A percentile compares a stretch with the other conserved stretches of the same genome.
Evolutionary conservation across 2,888 invertebrate genomes (phyloP).

Genomic region (Bombylius discolor): DNA sequence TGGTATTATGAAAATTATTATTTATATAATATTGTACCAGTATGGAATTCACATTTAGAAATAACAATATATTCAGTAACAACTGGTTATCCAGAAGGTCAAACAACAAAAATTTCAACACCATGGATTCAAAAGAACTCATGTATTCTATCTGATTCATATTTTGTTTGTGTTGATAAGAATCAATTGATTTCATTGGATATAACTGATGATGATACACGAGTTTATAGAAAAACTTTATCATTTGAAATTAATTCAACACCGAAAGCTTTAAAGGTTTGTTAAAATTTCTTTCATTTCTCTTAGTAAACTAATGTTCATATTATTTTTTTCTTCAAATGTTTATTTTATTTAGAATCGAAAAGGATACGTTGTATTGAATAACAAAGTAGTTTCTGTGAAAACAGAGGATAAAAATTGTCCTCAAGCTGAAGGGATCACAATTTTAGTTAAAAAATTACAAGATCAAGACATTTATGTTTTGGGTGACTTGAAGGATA

Average conservation of each 20-base stretch:
- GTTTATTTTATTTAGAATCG: slow-evolving; percentile 20
- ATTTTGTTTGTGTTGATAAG: slow-evolving; percentile 51
- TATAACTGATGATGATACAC: slow-evolving; percentile 41
- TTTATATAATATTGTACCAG: slow-evolving; percentile 48
- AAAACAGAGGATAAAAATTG: slow-evolving; percentile 31
- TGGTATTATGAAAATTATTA: slow-evolving; percentile 48
- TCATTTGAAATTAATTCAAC: slow-evolving; percentile 25
- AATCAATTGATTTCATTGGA: slow-evolving; percentile 49
- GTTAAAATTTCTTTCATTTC: slow-evolving; percentile 4
- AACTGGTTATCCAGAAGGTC: slow-evolving; percentile 43
- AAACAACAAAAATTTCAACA: slow-evolving; percentile 46
- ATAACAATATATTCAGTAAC: slow-evolving; percentile 48
- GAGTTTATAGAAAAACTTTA: slow-evolving; percentile 40
- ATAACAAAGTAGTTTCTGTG: slow-evolving; percentile 28
- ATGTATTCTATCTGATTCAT: slow-evolving; percentile 49
- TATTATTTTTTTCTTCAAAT: neutral
- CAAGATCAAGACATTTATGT: slow-evolving; percentile 32
- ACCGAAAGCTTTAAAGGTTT: slow-evolving; percentile 24
- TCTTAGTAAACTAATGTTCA: neutral
- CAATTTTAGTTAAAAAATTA: slow-evolving; percentile 22
- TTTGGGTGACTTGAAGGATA: slow-evolving; percentile 32
- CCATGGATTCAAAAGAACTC: slow-evolving; percentile 39
- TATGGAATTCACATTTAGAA: slow-evolving; percentile 49
- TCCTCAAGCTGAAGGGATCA: slow-evolving; percentile 27
- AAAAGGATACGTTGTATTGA: slow-evolving; percentile 34